These are phyloP conservation scores for Anthophora plumipes DNA, from an alignment of 2,888 invertebrate genomes.

Conservation along the genomic window DNA sequence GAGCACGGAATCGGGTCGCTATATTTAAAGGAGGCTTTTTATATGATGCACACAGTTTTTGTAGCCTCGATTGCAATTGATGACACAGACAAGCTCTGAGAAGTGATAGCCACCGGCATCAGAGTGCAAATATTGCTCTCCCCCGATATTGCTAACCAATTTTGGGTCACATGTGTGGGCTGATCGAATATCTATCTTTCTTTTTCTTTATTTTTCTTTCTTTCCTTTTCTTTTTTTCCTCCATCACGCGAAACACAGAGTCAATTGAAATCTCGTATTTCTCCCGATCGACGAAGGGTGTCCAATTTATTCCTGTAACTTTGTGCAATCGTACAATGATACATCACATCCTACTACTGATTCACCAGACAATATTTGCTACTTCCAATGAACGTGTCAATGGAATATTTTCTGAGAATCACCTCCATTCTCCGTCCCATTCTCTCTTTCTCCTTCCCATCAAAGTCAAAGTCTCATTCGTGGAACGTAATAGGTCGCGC, in stretches of 20 bases:
- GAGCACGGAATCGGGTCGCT: constrained; percentile 28
- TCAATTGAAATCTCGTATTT: neutral
- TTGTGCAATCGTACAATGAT: no score
- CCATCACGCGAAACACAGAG: neutral
- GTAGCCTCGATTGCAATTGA: constrained; percentile 21
- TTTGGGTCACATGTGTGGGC: constrained; percentile 10
- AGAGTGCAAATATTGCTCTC: constrained; percentile 16
- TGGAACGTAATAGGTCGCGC: neutral
- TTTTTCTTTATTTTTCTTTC: constrained; percentile 16
- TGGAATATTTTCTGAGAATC: constrained; percentile 1
- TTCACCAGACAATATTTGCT: no score
- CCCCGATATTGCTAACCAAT: constrained; percentile 18
- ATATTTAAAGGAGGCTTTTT: constrained; percentile 27
- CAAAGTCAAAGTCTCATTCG: no score
- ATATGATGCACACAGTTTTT: constrained; percentile 16
- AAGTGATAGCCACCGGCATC: neutral
- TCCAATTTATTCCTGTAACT: neutral
- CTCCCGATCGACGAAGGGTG: neutral
- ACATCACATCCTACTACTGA: no score
- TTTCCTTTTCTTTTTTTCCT: constrained; percentile 9
- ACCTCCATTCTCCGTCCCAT: neutral
- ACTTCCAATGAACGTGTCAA: neutral
- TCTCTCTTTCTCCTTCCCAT: neutral
- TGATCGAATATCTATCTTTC: neutral
- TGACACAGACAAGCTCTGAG: neutral